Evolutionary conservation across 2,113 vertebrate genomes (phyloP), one percentile per base, ranked within the genome.

Genomic region (Martes martes): DNA sequence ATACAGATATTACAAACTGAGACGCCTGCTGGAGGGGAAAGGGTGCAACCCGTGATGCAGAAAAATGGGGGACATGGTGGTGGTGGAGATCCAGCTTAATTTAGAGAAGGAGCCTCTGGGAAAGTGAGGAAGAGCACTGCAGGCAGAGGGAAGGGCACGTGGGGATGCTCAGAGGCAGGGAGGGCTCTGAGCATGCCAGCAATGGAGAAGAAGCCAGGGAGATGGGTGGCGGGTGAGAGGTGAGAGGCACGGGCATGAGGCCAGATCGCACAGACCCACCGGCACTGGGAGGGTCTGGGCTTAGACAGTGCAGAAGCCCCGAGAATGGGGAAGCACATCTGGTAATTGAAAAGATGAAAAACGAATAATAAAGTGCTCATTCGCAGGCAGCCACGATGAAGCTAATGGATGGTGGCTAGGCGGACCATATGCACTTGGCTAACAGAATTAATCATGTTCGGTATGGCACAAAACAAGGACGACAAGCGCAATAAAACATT

Each of bases 261-360:
- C 92, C 26, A 18, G 69, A 8, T 83, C 83, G 11, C 15, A 10
- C 18, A 1, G 42, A 11, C n/a, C 85, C 87, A 33, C 71, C 0
- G 76, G 63, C 50, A 19, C 59, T 1, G 47, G 18, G 74, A 90
- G 79, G 79, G 82, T 31, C 90, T 95, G 71, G 74, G 91, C 82
- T 96, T 96, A 97, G 92, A 89, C 96, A 76, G 95, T 18, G 94
- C 71, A 55, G 97, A 97, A 96, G 96, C 94, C 97, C 82, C 33
- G 45, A 86, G 97, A 98, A 97, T 47, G 82, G 93, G 93, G 97
- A 96, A 95, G 97, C 98, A 98, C 98, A 98, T 98, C 98, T 98
- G 98, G 98, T 98, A 98, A 99, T 98, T 98, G 99, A 97, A 98
- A 98, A 98, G 98, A 98, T 94, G 98, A 97, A 97, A 97, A 98